These are phyloP conservation scores for Diplazon laetatorius DNA, from an alignment of 2,888 invertebrate genomes.

Conservation along the genomic window DNA sequence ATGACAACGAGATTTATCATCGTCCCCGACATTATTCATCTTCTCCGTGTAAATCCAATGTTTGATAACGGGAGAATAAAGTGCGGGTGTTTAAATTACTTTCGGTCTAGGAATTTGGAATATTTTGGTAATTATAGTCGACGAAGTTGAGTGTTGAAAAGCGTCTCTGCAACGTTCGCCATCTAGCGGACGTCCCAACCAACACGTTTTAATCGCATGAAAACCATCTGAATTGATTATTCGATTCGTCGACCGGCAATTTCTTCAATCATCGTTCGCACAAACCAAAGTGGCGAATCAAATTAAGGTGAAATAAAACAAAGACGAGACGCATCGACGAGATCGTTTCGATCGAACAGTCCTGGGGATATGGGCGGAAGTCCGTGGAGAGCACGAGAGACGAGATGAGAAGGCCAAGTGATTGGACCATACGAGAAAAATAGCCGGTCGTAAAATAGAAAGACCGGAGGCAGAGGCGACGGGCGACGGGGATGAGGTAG, in stretches of 20 bases:
- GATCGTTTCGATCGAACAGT: slow-evolving; percentile 18
- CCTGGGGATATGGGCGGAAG: not conserved
- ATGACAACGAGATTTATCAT: too few species aligned
- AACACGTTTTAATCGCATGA: too few species aligned
- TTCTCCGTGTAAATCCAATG: too few species aligned
- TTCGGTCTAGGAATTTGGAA: too few species aligned
- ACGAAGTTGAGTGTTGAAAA: too few species aligned
- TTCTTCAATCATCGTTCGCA: not conserved
- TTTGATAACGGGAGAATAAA: too few species aligned
- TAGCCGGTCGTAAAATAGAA: slow-evolving; percentile 42
- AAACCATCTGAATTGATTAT: too few species aligned
- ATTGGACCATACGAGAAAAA: slow-evolving; percentile 59
- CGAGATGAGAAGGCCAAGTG: slow-evolving; percentile 36
- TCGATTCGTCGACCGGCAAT: too few species aligned
- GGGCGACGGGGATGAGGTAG: too few species aligned
- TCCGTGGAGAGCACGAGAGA: slow-evolving; percentile 3
- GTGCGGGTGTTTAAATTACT: too few species aligned
- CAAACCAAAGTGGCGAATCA: not conserved
- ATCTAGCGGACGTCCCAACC: slow-evolving; percentile 4
- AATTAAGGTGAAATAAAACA: not conserved
- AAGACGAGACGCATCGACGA: not conserved
- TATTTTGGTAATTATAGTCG: too few species aligned
- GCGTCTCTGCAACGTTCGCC: not conserved
- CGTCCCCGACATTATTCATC: too few species aligned
- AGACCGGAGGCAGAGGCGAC: slow-evolving; percentile 39